Conservation (phyloP, 2,797 vertebrate species). For the Sebastes cheni region DNA sequence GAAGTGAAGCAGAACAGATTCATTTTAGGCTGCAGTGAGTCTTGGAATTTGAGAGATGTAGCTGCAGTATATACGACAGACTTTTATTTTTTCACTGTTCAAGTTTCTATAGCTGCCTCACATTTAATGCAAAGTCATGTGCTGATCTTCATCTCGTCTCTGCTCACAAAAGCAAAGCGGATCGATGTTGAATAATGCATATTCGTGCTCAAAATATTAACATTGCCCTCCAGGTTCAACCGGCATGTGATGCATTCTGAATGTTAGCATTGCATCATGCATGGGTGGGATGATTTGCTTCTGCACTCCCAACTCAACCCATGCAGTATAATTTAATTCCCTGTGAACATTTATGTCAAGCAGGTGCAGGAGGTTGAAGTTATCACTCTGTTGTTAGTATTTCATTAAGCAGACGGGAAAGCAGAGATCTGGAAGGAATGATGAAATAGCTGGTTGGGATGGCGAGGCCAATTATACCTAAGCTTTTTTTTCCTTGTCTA, state of each 20-base stretch:
- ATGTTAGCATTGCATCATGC: conserved; percentile 39
- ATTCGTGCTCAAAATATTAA: conserved; percentile 35
- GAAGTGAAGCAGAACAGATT: conserved; percentile 24
- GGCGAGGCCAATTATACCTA: neutral
- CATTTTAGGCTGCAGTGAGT: conserved; percentile 19
- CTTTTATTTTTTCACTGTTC: neutral
- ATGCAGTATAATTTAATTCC: conserved; percentile 60
- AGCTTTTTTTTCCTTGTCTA: neutral
- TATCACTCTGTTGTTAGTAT: conserved; percentile 25
- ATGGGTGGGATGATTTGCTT: conserved; percentile 22
- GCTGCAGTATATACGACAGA: neutral
- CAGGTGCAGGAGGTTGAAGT: conserved; percentile 44
- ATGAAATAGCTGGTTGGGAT: conserved; percentile 30
- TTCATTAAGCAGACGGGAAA: conserved; percentile 34
- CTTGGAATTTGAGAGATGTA: conserved; percentile 13
- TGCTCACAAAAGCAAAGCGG: conserved; percentile 18
- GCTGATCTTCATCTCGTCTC: conserved; percentile 19
- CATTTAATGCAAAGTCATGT: conserved; percentile 4
- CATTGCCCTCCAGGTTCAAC: conserved; percentile 23
- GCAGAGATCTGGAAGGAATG: conserved; percentile 23
- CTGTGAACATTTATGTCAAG: conserved; percentile 33
- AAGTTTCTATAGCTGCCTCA: neutral
- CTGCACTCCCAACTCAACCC: conserved; percentile 39
- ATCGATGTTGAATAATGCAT: conserved; percentile 43
- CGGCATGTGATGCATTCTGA: conserved; percentile 9